Conservation (phyloP, 2,113 vertebrate species). For the Dendrocopos noguchii region DNA sequence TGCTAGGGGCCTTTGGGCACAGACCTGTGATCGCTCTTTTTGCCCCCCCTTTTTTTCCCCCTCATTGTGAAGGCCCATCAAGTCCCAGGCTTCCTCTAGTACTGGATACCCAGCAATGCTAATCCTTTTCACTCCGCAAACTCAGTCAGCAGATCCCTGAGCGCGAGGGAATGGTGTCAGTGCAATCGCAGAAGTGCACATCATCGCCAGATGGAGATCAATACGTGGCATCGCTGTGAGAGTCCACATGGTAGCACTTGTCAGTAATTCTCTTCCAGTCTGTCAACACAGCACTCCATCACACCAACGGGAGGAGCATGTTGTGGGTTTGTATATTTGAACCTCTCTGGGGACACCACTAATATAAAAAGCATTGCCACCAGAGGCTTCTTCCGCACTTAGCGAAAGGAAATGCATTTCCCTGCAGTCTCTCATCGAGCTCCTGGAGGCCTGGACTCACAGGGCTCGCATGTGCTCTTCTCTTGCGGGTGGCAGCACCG, state of each 20-base stretch:
- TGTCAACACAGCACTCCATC: conserved; percentile 51
- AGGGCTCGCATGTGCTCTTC: background rate
- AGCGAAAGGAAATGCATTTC: conserved; percentile 44
- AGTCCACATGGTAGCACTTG: conserved; percentile 63
- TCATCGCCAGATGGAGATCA: conserved; percentile 62
- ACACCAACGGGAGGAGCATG: conserved; percentile 44
- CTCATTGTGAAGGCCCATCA: background rate
- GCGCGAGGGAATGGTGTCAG: conserved; percentile 25
- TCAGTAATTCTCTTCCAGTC: conserved; percentile 59
- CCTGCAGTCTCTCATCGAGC: background rate
- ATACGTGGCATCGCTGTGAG: conserved; percentile 33
- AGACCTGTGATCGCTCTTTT: background rate
- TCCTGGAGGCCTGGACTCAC: background rate
- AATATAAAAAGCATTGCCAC: conserved; percentile 49
- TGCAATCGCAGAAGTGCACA: conserved; percentile 43
- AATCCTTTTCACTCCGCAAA: conserved; percentile 38
- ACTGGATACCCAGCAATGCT: conserved; percentile 1
- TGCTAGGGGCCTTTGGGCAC: background rate
- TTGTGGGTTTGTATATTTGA: conserved; percentile 51
- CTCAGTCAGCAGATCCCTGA: conserved; percentile 36
- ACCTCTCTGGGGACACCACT: conserved; percentile 47
- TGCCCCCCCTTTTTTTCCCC: too few species aligned
- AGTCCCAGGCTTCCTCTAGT: background rate
- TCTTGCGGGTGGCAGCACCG: background rate
- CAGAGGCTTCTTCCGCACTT: conserved; percentile 35